Conservation (phyloP, 2,888 invertebrate species). For the Rhagium mordax region DNA sequence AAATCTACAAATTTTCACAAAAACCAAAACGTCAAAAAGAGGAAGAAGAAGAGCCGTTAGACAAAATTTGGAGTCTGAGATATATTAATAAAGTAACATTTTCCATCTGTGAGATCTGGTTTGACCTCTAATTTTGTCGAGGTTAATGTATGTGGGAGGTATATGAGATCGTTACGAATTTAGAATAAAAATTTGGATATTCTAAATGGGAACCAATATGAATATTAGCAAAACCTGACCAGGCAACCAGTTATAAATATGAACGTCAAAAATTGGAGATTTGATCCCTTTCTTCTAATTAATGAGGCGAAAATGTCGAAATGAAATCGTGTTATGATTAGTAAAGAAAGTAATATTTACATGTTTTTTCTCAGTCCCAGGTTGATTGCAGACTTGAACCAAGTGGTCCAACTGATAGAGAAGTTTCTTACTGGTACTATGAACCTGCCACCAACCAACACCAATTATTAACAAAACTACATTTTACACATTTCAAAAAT, state of each 20-base stretch:
- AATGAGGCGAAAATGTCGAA: constrained; percentile 24
- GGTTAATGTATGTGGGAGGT: no score
- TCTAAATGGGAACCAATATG: no score
- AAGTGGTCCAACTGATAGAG: constrained; percentile 95
- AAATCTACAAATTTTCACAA: neutral
- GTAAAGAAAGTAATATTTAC: constrained; percentile 71
- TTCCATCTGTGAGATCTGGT: no score
- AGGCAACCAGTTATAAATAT: no score
- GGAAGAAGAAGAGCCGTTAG: no score
- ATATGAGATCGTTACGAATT: no score
- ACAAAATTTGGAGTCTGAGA: no score
- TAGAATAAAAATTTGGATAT: no score
- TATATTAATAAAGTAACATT: no score
- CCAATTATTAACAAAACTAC: constrained; percentile 50
- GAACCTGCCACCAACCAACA: constrained; percentile 78
- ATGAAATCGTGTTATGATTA: constrained; percentile 34
- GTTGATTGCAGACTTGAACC: constrained; percentile 96
- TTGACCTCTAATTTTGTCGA: no score
- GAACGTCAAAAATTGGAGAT: neutral
- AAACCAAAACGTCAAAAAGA: neutral
- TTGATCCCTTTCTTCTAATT: neutral
- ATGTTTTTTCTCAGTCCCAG: constrained; percentile 86
- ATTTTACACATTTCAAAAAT: constrained; percentile 3
- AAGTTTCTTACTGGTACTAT: constrained; percentile 96
- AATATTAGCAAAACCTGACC: no score